A percentile compares a stretch with the other conserved stretches of the same genome.
Conservation (phyloP, 2,113 vertebrate genomes). For the Leucosticte australis region DNA sequence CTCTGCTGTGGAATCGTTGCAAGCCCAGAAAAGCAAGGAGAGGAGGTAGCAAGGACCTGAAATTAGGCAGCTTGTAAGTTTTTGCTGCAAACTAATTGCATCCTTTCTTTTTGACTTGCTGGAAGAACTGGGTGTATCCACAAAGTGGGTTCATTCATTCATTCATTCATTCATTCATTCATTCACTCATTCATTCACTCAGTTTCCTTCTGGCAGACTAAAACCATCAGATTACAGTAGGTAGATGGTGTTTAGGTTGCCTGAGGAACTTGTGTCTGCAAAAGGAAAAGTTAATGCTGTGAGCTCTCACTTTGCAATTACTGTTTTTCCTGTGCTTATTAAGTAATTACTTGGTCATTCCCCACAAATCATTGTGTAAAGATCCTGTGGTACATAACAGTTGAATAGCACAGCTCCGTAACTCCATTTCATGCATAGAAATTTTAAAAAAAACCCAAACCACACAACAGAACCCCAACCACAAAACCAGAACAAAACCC, state of each 20-base stretch:
- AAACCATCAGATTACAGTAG: background rate
- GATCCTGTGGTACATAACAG: background rate
- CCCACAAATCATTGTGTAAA: background rate
- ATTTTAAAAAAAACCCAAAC: fast-evolving
- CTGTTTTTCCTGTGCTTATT: background rate
- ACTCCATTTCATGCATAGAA: background rate
- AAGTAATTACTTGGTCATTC: background rate
- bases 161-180: background rate
- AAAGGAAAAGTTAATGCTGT: background rate
- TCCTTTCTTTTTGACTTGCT: background rate
- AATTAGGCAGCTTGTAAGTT: background rate
- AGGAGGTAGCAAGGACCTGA: background rate
- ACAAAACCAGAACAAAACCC: background rate
- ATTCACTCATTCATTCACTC: background rate
- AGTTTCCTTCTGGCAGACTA: background rate
- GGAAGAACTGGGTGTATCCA: background rate
- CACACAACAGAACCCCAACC: background rate
- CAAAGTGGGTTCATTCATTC: background rate
- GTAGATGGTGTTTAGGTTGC: background rate
- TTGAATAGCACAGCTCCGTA: background rate
- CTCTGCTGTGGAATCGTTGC: background rate
- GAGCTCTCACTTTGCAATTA: background rate
- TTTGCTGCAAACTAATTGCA: background rate
- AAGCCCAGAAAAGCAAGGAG: background rate
- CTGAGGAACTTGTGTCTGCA: background rate